These are phyloP conservation scores for Rhynchonycteris naso DNA, from an alignment of 2,797 vertebrate genomes.

Conservation along the genomic window DNA sequence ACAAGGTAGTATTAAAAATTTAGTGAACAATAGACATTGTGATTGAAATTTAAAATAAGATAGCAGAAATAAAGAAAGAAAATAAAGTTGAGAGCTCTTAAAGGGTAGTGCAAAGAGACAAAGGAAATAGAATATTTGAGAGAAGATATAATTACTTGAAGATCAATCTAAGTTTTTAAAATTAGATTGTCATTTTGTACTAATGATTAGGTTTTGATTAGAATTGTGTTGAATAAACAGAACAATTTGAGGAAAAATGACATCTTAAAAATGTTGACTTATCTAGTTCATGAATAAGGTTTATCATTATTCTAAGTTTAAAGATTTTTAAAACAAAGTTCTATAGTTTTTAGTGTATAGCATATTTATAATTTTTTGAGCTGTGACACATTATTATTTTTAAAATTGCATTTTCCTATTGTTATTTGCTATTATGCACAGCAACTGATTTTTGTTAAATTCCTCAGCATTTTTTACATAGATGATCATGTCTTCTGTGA, in stretches of 20 bases:
- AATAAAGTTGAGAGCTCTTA: constrained; percentile 16
- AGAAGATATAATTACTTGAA: neutral
- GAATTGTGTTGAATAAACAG: neutral
- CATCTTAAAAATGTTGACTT: neutral
- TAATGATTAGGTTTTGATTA: constrained; percentile 38
- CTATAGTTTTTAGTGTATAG: neutral
- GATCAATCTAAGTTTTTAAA: neutral
- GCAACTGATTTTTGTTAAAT: constrained; percentile 27
- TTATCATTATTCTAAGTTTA: neutral
- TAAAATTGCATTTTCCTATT: neutral
- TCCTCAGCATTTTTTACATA: neutral
- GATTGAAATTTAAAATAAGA: constrained; percentile 15
- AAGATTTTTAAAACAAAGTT: neutral
- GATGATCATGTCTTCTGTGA: neutral
- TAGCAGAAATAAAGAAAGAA: neutral
- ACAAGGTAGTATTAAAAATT: neutral
- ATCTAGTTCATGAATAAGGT: neutral
- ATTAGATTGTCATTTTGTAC: neutral
- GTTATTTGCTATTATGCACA: neutral
- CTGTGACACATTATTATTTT: neutral
- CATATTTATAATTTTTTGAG: neutral
- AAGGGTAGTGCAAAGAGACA: neutral
- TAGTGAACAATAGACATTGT: neutral
- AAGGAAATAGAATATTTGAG: constrained; percentile 23
- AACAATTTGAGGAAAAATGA: neutral